Base-by-base conservation (phyloP, 2,113 vertebrate species). In the Dipodomys spectabilis region DNA sequence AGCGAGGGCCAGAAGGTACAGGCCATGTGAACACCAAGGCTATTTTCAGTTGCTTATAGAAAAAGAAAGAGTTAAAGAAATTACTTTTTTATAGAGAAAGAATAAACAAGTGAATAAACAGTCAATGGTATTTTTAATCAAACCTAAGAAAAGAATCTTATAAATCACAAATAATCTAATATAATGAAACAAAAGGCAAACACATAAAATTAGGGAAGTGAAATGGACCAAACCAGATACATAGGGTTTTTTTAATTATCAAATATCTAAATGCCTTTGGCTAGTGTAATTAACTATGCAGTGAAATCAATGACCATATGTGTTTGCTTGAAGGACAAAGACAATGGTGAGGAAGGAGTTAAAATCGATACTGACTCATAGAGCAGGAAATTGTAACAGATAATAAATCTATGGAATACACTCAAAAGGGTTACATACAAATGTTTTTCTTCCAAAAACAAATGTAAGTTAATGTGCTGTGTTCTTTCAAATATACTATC, bases 371-470 rank as follows among this genome's bases (percentile, higher is more conserved):
- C 7, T 90, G 16, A 78, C 16, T 90, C 20, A 35, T 35, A 22
- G 87, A 81, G 7, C 12, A 77, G 8, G 69, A 84, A 79, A 39
- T 9, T 25, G 86, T 80, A 86, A 35, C 45, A 82, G 5, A 79
- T 64, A 80, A 74, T 57, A 82, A 16, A 57, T 57, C 11, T 2
- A 22, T n/a, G 39, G 11, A 67, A 78, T 45, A 64, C 4, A 79
- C 72, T 83, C 11, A 57, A 12, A 75, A 74, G 82, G 16, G 4
- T 49, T 82, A 30, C 5, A 57, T 57, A 15, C 82, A 23, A 11
- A 45, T 39, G 64, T 87, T 87, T 91, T 78, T 53, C 71, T 84
- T 91, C 19, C 10, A 67, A 77, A 92, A 84, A 68, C 10, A 45
- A 75, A 45, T 10, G 1, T 23, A 90, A 82, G 16, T 82, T 85